Conservation (phyloP, 2,113 vertebrate genomes). For the Perca schrenkii region DNA sequence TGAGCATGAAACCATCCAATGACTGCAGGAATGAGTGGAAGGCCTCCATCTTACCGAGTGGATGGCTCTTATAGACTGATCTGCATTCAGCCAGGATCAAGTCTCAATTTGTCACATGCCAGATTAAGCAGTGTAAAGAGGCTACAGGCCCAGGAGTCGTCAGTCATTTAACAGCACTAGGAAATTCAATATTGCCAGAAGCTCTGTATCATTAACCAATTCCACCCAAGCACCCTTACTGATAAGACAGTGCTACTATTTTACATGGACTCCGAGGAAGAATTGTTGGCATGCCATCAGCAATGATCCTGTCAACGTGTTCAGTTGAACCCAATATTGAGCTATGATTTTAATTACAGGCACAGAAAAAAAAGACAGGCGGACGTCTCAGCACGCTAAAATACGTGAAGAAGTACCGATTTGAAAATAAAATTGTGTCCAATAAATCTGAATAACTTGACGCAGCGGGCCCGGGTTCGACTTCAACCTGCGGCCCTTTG, state of each 20-base stretch:
- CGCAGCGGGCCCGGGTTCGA: no score
- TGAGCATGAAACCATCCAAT: slow-evolving; percentile 64
- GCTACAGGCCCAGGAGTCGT: slow-evolving; percentile 42
- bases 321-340: background rate
- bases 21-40: slow-evolving; percentile 47
- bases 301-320: background rate
- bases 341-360: background rate
- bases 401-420: background rate
- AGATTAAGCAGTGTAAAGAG: slow-evolving; percentile 67
- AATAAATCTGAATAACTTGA: background rate
- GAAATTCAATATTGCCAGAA: slow-evolving; percentile 57
- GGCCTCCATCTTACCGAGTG: slow-evolving; percentile 62
- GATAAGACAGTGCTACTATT: slow-evolving; percentile 31
- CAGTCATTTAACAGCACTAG: slow-evolving; percentile 57
- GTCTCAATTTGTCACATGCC: slow-evolving; percentile 68
- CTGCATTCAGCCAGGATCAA: slow-evolving; percentile 65
- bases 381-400: background rate
- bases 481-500: no score
- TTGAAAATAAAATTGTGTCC: background rate
- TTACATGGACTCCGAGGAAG: background rate
- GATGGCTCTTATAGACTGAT: slow-evolving; percentile 67
- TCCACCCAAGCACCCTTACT: slow-evolving; percentile 39
- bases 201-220: slow-evolving; percentile 51
- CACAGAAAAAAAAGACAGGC: slow-evolving; percentile 5
- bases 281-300: background rate